phyloP scores from a whole-genome alignment of 2,113 vertebrate genomes.

The Aptenodytes patagonicus region DNA sequence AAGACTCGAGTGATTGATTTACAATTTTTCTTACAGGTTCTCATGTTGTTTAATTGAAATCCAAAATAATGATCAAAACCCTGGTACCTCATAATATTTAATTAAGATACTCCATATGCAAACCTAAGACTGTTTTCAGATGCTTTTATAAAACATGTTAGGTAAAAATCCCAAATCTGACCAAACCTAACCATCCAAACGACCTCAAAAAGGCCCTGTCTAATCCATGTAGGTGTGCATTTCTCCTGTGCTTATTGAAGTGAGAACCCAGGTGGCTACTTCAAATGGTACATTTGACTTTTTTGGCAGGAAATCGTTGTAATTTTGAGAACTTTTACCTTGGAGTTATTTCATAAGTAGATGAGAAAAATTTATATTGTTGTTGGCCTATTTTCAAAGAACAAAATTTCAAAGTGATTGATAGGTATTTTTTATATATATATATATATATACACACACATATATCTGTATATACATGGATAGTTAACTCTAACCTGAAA shows the following conservation, averaged over 20 bases:
- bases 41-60: not conserved
- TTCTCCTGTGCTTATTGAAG: not conserved
- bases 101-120: not conserved
- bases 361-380: not conserved
- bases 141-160: rapidly evolving
- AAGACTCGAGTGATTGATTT: not conserved
- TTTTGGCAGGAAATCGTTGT: not conserved
- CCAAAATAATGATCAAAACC: not conserved
- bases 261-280: not conserved
- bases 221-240: too few relatives aligned
- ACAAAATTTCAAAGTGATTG: not conserved
- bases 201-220: not conserved
- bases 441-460: too few relatives aligned
- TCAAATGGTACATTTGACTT: rapidly evolving
- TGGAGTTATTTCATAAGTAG: not conserved
- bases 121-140: not conserved
- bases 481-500: not conserved
- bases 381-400: not conserved
- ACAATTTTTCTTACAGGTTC: not conserved
- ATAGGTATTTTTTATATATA: not conserved
- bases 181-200: not conserved
- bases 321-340: not conserved
- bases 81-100: not conserved
- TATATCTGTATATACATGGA: not conserved
- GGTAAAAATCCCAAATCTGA: not conserved